Evolutionary conservation across 2,888 invertebrate species (phyloP).

Genomic region (Lucinisca nassula): DNA sequence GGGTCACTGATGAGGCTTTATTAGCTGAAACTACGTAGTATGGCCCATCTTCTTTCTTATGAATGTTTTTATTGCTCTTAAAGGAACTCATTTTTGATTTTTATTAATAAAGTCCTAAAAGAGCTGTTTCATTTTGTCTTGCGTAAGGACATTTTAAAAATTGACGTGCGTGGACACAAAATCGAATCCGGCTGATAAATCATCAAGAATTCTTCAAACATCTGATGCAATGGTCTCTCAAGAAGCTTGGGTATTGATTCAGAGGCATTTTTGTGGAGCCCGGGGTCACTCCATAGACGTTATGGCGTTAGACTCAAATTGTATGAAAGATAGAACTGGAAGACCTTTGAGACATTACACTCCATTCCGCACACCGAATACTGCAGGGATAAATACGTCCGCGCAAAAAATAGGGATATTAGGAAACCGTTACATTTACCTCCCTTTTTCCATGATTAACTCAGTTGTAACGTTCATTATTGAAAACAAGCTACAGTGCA

Average conservation of each 20-base stretch:
- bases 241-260: not conserved
- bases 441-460: not conserved
- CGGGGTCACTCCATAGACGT: not conserved
- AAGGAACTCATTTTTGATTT: too few species aligned
- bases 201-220: not conserved
- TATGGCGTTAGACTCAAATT: not conserved
- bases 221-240: not conserved
- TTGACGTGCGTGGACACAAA: not conserved
- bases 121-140: not conserved
- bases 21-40: too few species aligned
- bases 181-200: not conserved
- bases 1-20: too few species aligned
- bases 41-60: too few species aligned
- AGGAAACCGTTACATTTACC: not conserved
- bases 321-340: not conserved
- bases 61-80: too few species aligned
- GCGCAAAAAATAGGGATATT: not conserved
- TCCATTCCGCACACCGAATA: not conserved
- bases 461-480: not conserved
- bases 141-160: not conserved
- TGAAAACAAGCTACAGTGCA: not conserved
- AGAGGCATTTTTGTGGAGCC: not conserved
- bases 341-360: not conserved
- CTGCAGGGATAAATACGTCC: not conserved
- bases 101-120: not conserved